Evolutionary conservation across 2,113 vertebrate species (phyloP).

Genomic region (Bubalus kerabau): DNA sequence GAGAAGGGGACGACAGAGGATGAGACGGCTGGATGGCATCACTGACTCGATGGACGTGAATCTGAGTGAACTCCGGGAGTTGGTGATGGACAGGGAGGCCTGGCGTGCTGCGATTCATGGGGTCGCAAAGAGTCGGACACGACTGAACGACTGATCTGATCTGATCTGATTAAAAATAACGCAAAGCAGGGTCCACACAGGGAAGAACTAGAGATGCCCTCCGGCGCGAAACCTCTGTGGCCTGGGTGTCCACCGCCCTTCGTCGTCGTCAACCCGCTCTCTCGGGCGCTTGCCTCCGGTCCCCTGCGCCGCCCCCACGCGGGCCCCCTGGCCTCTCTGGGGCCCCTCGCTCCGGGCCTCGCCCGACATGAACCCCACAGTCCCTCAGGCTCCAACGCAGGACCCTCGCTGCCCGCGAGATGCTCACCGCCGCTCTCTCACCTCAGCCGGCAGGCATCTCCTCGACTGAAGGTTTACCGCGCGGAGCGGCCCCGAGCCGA

Average conservation of each 20-base stretch:
- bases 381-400: background rate
- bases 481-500: conserved; percentile 79
- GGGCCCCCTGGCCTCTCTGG: background rate
- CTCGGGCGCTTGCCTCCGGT: background rate
- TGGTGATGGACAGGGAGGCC: no score
- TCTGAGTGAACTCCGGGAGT: no score
- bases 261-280: accelerated
- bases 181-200: background rate
- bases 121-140: no score
- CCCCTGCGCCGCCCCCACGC: no score
- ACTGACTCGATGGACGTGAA: no score
- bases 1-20: no score
- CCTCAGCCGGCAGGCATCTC: conserved; percentile 82
- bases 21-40: no score
- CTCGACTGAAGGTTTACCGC: conserved; percentile 81
- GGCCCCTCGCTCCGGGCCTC: background rate
- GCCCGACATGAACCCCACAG: accelerated
- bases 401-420: background rate
- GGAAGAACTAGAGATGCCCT: background rate
- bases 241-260: accelerated
- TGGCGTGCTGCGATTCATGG: no score
- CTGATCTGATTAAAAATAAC: background rate
- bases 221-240: no score
- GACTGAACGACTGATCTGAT: no score
- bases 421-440: background rate